Evolutionary conservation across 2,113 vertebrate species (phyloP).

Genomic region (Ictalurus furcatus): DNA sequence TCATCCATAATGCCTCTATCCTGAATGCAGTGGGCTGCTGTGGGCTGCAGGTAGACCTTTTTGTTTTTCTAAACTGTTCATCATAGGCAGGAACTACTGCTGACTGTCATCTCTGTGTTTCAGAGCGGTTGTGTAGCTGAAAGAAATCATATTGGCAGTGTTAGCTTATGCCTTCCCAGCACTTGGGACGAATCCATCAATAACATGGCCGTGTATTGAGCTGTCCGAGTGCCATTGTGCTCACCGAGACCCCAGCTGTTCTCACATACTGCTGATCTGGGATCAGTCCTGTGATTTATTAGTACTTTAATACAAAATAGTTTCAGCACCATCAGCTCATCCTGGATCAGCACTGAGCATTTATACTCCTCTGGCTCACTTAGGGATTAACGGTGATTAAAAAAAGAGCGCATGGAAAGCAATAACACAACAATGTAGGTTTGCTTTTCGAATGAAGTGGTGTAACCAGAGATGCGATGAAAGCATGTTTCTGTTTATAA

Average conservation of each 20-base stretch:
- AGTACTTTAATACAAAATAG: neutral
- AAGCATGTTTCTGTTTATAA: neutral
- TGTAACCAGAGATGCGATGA: neutral
- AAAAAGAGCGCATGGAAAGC: conserved; percentile 17
- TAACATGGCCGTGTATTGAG: conserved; percentile 57
- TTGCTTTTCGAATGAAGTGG: conserved; percentile 63
- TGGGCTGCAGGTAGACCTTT: conserved; percentile 86
- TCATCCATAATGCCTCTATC: conserved; percentile 97
- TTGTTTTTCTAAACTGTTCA: neutral
- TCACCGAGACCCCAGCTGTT: conserved; percentile 56
- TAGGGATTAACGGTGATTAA: conserved; percentile 21
- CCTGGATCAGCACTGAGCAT: conserved; percentile 26
- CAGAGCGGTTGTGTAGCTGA: neutral
- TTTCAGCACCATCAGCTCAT: conserved; percentile 1
- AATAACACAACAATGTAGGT: conserved; percentile 20
- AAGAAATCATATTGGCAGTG: conserved; percentile 21
- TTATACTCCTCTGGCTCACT: neutral
- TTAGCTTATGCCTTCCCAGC: neutral
- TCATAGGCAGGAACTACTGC: neutral
- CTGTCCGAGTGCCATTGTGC: conserved; percentile 61
- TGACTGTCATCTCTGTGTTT: neutral
- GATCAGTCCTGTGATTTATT: neutral
- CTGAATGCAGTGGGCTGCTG: conserved; percentile 95
- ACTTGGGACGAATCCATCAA: conserved; percentile 56
- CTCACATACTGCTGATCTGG: conserved; percentile 9